A percentile compares a stretch with the other conserved stretches of the same genome.
Evolutionary conservation across 2,113 vertebrate species (phyloP).

Genomic region (Heterotilapia buettikoferi): DNA sequence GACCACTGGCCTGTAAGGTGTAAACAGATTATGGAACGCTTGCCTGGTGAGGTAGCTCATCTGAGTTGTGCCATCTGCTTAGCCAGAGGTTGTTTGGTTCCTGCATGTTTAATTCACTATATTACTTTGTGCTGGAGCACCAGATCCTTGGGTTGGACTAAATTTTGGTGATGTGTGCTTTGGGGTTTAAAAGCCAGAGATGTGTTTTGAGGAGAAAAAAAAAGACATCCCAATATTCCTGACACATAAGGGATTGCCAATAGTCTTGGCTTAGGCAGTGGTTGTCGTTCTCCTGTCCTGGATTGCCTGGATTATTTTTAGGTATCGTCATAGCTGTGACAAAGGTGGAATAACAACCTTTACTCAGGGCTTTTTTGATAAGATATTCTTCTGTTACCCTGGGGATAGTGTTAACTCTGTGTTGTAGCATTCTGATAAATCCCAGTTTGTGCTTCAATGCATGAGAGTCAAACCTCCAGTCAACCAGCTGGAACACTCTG

Average conservation of each 20-base stretch:
- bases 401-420: not conserved
- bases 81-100: not conserved
- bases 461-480: not conserved
- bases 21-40: not conserved
- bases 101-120: not conserved
- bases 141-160: not conserved
- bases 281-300: not conserved
- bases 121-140: not conserved
- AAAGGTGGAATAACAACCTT: not conserved
- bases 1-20: not conserved
- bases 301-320: not conserved
- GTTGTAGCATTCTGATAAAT: not conserved
- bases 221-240: not conserved
- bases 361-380: not conserved
- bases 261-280: not conserved
- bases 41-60: not conserved
- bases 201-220: not conserved
- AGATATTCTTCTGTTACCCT: not conserved
- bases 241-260: not conserved
- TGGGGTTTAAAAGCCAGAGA: not conserved
- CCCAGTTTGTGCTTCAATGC: not conserved
- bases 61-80: not conserved
- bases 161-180: not conserved
- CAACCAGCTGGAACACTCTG: not conserved
- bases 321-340: not conserved